Conservation (phyloP, 2,113 vertebrate species). For the Pogonocichla stellata region DNA sequence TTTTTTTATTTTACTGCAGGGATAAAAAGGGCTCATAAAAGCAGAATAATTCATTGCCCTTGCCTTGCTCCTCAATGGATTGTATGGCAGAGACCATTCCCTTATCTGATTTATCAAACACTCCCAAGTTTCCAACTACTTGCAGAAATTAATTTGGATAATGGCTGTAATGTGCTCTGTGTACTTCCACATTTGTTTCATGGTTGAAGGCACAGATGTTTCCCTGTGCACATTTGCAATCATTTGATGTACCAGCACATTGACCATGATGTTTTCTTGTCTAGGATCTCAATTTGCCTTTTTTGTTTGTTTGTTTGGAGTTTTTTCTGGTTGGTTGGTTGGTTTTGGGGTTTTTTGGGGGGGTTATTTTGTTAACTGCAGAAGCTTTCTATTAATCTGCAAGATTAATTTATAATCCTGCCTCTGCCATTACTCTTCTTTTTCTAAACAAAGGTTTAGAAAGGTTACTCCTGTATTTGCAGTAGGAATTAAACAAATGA, state of each 20-base stretch:
- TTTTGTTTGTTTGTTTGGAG: too few relatives aligned
- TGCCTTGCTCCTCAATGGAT: neutral
- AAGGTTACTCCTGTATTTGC: neutral
- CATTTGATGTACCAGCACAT: neutral
- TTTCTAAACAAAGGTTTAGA: neutral
- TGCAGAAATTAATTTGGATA: constrained; percentile 21
- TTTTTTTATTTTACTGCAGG: neutral
- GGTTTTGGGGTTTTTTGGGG: neutral
- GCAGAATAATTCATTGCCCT: neutral
- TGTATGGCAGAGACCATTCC: neutral
- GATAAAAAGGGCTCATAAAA: neutral
- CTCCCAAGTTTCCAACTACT: neutral
- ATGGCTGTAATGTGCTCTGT: neutral
- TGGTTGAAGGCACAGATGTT: neutral
- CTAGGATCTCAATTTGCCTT: neutral
- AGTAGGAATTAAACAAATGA: neutral
- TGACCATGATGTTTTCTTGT: neutral
- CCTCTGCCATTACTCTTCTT: neutral
- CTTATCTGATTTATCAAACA: neutral
- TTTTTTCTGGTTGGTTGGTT: neutral
- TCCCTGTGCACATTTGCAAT: neutral
- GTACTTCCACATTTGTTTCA: neutral
- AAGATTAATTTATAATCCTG: constrained; percentile 15
- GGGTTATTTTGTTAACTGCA: neutral
- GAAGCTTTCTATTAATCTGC: neutral